These are phyloP conservation scores for rat (Rattus norvegicus) DNA, from an alignment of 2,113 vertebrate genomes.

Conservation along the genomic window GRCr8 NC_086024.1:103238001-103238500, in stretches of 20 bases:
- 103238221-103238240: not conserved
- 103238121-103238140: not conserved
- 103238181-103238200: not conserved
- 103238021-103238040: not conserved
- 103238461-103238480: not conserved
- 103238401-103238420: constrained; percentile 5
- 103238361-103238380: constrained; percentile 5
- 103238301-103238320: not conserved
- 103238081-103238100: not conserved
- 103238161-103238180: not conserved
- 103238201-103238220: not conserved
- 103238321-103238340: not conserved
- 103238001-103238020: not conserved
- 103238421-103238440: not conserved
- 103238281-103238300: not conserved
- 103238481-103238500: not conserved
- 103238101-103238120: not conserved
- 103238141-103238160: not conserved
- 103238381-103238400: not conserved
- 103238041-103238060: not conserved
- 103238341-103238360: not conserved
- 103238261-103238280: not conserved
- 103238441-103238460: not conserved
- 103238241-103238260: not conserved
- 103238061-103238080: not conserved